Conservation (phyloP, 1,140 invertebrate species). For the Choristoneura fumiferana region DNA sequence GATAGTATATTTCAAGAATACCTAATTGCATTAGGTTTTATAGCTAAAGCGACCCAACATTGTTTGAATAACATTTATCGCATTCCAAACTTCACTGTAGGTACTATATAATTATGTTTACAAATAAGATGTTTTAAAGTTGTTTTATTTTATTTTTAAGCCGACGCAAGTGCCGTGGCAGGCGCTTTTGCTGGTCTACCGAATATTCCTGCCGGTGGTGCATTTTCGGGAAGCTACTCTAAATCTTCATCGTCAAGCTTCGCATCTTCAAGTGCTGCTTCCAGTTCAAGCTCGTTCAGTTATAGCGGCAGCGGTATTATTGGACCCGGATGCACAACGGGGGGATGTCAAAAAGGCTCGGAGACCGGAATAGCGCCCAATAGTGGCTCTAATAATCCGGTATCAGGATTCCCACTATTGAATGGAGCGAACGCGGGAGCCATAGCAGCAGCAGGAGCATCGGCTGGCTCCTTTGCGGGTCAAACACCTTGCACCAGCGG, state of each 20-base stretch:
- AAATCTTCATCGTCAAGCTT: conserved; percentile 64
- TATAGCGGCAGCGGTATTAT: conserved; percentile 38
- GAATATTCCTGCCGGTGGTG: conserved; percentile 39
- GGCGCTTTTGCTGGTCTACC: conserved; percentile 39
- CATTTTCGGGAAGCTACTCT: conserved; percentile 56
- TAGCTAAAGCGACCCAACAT: too few species aligned
- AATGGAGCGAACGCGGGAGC: conserved; percentile 35
- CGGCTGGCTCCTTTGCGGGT: conserved; percentile 16
- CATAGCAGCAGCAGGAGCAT: conserved; percentile 25
- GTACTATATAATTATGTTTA: too few species aligned
- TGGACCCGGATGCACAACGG: conserved; percentile 29
- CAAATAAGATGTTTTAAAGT: background rate
- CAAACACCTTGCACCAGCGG: conserved; percentile 18
- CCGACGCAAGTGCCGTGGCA: conserved; percentile 47
- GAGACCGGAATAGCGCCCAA: background rate
- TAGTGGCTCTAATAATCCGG: conserved; percentile 21
- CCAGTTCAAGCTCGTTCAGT: conserved; percentile 59
- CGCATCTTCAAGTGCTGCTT: conserved; percentile 60
- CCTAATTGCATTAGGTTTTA: too few species aligned
- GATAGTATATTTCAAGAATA: too few species aligned
- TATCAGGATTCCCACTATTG: conserved; percentile 19
- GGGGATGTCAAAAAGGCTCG: conserved; percentile 28
- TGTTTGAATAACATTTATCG: too few species aligned
- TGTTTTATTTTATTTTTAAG: conserved; percentile 42
- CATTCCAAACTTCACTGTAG: too few species aligned